Base-by-base conservation (phyloP, 2,113 vertebrate species). In the Chaetodon trifascialis region DNA sequence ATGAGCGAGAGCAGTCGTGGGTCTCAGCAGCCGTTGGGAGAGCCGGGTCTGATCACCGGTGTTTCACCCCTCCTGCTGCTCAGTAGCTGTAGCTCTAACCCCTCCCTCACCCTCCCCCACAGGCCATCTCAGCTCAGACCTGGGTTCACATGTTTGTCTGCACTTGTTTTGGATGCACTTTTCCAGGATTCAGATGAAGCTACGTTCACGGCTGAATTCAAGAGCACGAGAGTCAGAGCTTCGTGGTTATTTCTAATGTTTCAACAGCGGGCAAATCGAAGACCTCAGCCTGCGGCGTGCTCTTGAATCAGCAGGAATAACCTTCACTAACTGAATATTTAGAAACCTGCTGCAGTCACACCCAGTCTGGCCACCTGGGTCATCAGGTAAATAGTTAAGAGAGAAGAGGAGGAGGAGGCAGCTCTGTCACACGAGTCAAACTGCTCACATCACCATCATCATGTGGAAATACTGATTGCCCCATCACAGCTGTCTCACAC, bases 51-150 rank as follows among this genome's bases (percentile, higher is more conserved):
- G 80, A 85, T 82, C 95, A 96, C 95, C 95, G 95, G 93, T 93
- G 91, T 95, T 96, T 97, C 95, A 96, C 96, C 94, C 94, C 38
- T 97, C 96, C 96, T 95, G 93, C 93, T 79, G 44, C 74, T 75
- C 38, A 2, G 65, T 66, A 72, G 54, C 73, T 62, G 17, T 59
- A 68, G 65, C 46, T 21, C 54, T 60, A 5, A 52, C 34, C 8
- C n/a, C n/a, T 11, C 54, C 11, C 56, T 5, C 30, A 1, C 17
- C 51, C 40, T 34, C 34, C 59, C 14, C 12, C 11, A 71, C 78
- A 75, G 65, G 79, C 75, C 76, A 11, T 14, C 73, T 75, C 63
- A 14, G 4, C 46, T 80, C 86, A 85, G 79, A 89, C 76, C 85
- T 82, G 83, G 76, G 71, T 75, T 85, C 66, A 56, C 14, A 73